Percentiles rank a stretch among this genome's conserved stretches.
phyloP scores from a whole-genome alignment of 2,113 vertebrate species.

The Ctenomys sociabilis region DNA sequence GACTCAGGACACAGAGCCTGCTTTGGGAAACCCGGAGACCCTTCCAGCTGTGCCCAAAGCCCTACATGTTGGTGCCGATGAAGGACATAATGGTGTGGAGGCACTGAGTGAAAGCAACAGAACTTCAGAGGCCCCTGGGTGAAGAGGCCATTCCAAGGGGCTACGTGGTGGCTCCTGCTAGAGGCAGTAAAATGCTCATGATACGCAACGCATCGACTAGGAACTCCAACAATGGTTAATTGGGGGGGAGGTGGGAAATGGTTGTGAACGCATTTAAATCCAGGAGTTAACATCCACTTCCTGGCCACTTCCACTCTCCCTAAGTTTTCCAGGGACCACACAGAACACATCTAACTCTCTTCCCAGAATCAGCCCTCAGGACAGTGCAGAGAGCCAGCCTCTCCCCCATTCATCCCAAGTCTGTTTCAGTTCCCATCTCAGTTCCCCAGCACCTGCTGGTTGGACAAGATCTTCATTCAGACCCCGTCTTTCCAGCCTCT shows the following conservation, averaged over 20 bases:
- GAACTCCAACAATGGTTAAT: neutral
- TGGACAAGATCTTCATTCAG: neutral
- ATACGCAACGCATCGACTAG: neutral
- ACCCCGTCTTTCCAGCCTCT: neutral
- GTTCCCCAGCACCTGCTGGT: neutral
- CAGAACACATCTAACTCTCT: neutral
- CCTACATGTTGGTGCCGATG: neutral
- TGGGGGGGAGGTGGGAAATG: neutral
- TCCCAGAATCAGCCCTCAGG: neutral
- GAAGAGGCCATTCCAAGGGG: neutral
- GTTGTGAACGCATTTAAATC: neutral
- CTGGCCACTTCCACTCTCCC: neutral
- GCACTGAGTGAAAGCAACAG: neutral
- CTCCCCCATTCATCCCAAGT: too few species aligned
- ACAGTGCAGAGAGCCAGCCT: neutral
- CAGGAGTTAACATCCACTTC: neutral
- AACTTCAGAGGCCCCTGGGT: neutral
- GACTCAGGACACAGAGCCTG: neutral
- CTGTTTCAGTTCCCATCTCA: too few species aligned
- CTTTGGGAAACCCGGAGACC: neutral
- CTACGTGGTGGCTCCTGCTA: neutral
- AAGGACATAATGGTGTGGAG: neutral
- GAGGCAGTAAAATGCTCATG: neutral
- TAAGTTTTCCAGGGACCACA: neutral
- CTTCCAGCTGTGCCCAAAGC: neutral